Evolutionary conservation across 2,113 vertebrate genomes (phyloP).

Genomic region (Salvelinus namaycush): DNA sequence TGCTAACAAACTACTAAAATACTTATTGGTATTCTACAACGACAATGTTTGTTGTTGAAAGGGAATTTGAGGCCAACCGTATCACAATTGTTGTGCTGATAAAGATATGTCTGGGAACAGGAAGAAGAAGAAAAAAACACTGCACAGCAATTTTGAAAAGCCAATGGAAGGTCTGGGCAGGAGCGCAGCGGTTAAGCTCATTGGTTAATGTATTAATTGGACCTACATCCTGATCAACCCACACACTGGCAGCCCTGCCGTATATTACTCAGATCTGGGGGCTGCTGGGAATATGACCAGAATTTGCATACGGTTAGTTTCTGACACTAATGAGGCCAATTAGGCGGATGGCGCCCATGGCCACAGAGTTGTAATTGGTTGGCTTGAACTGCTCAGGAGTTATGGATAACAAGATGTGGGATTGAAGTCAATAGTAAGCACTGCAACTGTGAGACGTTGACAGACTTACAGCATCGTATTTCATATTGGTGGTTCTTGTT

Average conservation of each 20-base stretch:
- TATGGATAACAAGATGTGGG: constrained; percentile 41
- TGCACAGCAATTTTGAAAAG: background rate
- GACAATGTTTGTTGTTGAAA: constrained; percentile 19
- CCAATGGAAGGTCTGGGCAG: constrained; percentile 18
- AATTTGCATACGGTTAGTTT: constrained; percentile 64
- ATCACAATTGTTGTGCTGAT: constrained; percentile 4
- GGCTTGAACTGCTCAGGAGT: constrained; percentile 38
- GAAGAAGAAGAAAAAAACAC: constrained; percentile 1
- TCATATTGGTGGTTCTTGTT: constrained; percentile 10
- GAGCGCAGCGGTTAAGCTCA: constrained; percentile 25
- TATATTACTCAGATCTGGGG: constrained; percentile 31
- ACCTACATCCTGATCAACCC: constrained; percentile 30
- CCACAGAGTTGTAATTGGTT: constrained; percentile 72
- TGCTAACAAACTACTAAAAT: too few relatives aligned
- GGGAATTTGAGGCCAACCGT: constrained; percentile 17
- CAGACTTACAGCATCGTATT: constrained; percentile 16
- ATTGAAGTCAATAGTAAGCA: constrained; percentile 19
- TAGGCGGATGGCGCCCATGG: constrained; percentile 63
- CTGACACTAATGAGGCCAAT: constrained; percentile 73
- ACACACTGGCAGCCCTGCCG: constrained; percentile 36
- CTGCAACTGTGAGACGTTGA: constrained; percentile 12
- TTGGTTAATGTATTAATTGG: constrained; percentile 47
- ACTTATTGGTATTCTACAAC: too few relatives aligned
- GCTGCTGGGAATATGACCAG: constrained; percentile 58
- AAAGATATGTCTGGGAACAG: constrained; percentile 1